Base-by-base conservation (phyloP, 2,113 vertebrate genomes). In the Opisthocomus hoazin region DNA sequence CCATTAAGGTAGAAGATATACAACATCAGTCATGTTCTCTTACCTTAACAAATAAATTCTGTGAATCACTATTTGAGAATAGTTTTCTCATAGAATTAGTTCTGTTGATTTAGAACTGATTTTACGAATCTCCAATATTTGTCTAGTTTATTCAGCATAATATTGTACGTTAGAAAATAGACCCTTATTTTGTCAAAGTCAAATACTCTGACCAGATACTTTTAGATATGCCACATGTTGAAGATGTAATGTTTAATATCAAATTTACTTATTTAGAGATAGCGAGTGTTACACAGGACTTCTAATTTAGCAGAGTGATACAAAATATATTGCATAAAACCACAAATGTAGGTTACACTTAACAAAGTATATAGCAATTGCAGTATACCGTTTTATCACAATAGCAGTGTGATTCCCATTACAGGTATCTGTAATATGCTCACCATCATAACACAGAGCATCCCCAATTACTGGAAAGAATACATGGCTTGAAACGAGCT, bases 381-480 rank as follows among this genome's bases (percentile, higher is more conserved):
- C 43, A 65, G 22, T 46, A 39, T 18, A 66, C 11, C 43, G 18
- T 90, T 78, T 57, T 64, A 37, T 78, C 19, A 34, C 19, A 39
- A 13, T 64, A 51, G 19, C 12, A 37, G 1, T 51, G 23, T 58
- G 10, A n/a, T 46, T 91, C 11, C 19, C 6, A 7, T 53, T 73
- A 45, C 7, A 21, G 12, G 8, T 75, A 36, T 53, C n/a, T 68
- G 5, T 43, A 81, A 41, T 46, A 36, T 8, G 6, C 15, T 41
- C 26, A 61, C 22, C 22, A 29, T 29, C 76, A 29, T 12, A 68
- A 11, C 14, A 32, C 10, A 43, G 32, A 15, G 20, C 24, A 54
- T 66, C n/a, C 23, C 14, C 5, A 51, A 0, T n/a, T 0, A 1
- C 30, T 81, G 39, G n/a, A 43, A 36, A 8, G 7, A 41, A 32